phyloP scores from a whole-genome alignment of 2,113 vertebrate genomes.

The Amazona guildingii region DNA sequence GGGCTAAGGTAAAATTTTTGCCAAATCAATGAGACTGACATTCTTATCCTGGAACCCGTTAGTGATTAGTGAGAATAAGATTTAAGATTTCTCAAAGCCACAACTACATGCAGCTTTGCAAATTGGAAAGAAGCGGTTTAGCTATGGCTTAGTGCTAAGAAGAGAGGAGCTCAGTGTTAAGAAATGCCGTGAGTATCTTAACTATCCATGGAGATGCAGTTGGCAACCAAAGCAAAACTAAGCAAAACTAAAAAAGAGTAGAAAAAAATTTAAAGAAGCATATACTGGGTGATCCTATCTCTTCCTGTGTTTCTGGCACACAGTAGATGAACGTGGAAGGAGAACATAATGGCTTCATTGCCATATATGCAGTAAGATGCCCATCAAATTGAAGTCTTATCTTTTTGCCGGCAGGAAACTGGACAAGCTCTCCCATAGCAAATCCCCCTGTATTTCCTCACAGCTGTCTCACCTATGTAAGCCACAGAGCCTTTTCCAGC shows the following conservation, averaged over 20 bases:
- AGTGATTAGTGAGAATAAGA: constrained; percentile 21
- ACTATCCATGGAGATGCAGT: background rate
- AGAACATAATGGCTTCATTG: background rate
- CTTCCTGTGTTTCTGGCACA: background rate
- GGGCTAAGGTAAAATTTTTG: constrained; percentile 51
- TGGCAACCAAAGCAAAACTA: background rate
- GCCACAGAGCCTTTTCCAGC: background rate
- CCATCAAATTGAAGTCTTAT: background rate
- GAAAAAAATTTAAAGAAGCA: background rate
- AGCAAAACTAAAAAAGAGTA: background rate
- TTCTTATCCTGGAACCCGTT: constrained; percentile 31
- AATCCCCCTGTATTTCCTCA: background rate
- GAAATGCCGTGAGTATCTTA: background rate
- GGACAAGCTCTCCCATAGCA: background rate
- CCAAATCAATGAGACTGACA: constrained; percentile 4
- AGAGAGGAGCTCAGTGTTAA: background rate
- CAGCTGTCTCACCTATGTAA: constrained; percentile 18
- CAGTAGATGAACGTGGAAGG: background rate
- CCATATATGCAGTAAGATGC: background rate
- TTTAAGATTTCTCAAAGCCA: constrained; percentile 28
- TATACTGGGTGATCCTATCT: background rate
- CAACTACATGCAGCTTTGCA: constrained; percentile 6
- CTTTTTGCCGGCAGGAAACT: background rate
- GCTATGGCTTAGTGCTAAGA: background rate
- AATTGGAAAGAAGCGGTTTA: constrained; percentile 14